Evolutionary conservation across 2,113 vertebrate species (phyloP).

Genomic region (Choloepus hoffmanni): DNA sequence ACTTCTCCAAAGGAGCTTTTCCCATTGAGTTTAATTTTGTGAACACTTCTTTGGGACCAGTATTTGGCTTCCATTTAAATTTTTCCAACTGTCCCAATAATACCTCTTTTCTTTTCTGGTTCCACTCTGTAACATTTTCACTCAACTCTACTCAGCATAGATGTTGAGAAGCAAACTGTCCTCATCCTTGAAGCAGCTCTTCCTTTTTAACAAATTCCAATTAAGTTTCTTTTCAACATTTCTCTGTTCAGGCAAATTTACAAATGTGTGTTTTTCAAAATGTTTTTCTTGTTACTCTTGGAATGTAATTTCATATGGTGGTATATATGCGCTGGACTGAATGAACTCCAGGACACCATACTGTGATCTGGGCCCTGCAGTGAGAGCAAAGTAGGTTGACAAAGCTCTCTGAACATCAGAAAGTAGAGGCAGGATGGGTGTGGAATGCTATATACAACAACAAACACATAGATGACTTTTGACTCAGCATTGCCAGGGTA

Average conservation of each 20-base stretch:
- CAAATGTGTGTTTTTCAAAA: background rate
- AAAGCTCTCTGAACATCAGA: background rate
- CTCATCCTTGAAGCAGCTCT: background rate
- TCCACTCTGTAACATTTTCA: background rate
- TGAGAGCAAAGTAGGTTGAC: background rate
- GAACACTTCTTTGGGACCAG: conserved; percentile 92
- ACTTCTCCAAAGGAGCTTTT: conserved; percentile 95
- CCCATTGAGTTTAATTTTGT: conserved; percentile 93
- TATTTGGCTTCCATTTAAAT: background rate
- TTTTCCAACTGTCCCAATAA: background rate
- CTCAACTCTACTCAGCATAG: background rate
- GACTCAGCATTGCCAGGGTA: fast-evolving
- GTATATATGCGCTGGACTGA: background rate
- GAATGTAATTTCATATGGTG: background rate
- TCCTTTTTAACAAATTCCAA: background rate
- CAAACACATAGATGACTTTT: background rate
- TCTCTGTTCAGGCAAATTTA: conserved; percentile 12
- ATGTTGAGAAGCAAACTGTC: background rate
- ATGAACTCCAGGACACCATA: background rate
- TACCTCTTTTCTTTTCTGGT: no score
- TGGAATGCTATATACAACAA: background rate
- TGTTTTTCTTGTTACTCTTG: background rate
- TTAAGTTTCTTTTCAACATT: conserved; percentile 8
- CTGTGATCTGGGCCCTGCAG: background rate
- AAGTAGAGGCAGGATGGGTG: background rate